A percentile compares a stretch with the other conserved stretches of the same genome.
Conservation (phyloP, 2,113 vertebrate species). For the Osmerus eperlanus region DNA sequence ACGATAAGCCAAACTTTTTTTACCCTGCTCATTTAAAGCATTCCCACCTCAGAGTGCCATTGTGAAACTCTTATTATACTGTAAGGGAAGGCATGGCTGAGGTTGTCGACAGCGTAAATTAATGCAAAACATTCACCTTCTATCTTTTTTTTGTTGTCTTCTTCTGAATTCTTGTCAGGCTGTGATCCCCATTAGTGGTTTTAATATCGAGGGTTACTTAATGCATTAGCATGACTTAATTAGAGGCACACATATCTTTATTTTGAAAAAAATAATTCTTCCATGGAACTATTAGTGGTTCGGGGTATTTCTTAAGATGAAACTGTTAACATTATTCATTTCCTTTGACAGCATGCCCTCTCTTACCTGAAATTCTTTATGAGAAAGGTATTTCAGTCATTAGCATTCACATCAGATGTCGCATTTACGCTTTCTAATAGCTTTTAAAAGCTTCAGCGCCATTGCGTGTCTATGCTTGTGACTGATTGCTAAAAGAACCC, state of each 20-base stretch:
- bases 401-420: conserved; percentile 27
- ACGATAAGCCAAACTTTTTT: too few species aligned
- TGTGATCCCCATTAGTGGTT: conserved; percentile 42
- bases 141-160: conserved; percentile 10
- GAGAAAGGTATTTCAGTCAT: conserved; percentile 17
- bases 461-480: conserved; percentile 23
- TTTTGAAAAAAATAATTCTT: conserved; percentile 18
- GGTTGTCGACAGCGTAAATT: not conserved
- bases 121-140: not conserved
- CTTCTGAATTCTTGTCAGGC: conserved; percentile 35
- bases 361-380: conserved; percentile 18
- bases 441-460: conserved; percentile 44
- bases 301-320: conserved; percentile 16
- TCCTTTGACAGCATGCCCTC: not conserved
- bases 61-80: not conserved
- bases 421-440: conserved; percentile 33
- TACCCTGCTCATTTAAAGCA: too few species aligned
- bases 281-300: conserved; percentile 7
- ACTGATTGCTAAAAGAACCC: conserved; percentile 8
- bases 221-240: conserved; percentile 44
- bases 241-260: conserved; percentile 18
- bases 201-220: conserved; percentile 35
- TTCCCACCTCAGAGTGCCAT: too few species aligned
- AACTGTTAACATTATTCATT: conserved; percentile 27
- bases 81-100: not conserved